A percentile compares a stretch with the other conserved stretches of the same genome.
These are phyloP conservation scores for Pampusana beccarii DNA, from an alignment of 2,113 vertebrate genomes.

Conservation along the genomic window DNA sequence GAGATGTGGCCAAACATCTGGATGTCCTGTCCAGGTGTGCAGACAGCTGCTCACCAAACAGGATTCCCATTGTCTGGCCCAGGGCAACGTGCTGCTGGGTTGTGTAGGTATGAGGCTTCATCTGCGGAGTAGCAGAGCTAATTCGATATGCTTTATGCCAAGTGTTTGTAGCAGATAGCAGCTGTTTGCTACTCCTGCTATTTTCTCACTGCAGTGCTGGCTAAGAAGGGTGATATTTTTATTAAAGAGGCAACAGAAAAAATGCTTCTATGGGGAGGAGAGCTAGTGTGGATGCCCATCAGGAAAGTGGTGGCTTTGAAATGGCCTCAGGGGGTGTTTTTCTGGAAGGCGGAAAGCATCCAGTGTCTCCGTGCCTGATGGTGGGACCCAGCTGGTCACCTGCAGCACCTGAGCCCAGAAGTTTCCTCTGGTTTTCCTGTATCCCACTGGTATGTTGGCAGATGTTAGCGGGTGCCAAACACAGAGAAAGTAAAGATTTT, in stretches of 20 bases:
- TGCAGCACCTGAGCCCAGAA: neutral
- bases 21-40: neutral
- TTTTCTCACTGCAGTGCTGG: neutral
- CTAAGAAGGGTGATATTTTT: neutral
- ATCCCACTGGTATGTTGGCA: neutral
- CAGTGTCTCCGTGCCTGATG: neutral
- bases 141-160: neutral
- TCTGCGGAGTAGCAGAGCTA: neutral
- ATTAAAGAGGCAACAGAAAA: neutral
- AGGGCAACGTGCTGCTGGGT: neutral
- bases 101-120: neutral
- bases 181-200: neutral
- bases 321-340: neutral
- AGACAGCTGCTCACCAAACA: neutral
- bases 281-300: neutral
- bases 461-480: neutral
- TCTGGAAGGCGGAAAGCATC: neutral
- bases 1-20: neutral
- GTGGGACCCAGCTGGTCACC: neutral
- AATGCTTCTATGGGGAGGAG: neutral
- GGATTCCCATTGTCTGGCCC: fast-evolving
- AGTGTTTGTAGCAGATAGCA: neutral
- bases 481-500: too few species aligned
- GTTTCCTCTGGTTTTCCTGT: neutral
- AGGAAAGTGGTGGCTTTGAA: neutral